Conservation (phyloP, 2,888 invertebrate genomes). For the Tribolium freemani region DNA sequence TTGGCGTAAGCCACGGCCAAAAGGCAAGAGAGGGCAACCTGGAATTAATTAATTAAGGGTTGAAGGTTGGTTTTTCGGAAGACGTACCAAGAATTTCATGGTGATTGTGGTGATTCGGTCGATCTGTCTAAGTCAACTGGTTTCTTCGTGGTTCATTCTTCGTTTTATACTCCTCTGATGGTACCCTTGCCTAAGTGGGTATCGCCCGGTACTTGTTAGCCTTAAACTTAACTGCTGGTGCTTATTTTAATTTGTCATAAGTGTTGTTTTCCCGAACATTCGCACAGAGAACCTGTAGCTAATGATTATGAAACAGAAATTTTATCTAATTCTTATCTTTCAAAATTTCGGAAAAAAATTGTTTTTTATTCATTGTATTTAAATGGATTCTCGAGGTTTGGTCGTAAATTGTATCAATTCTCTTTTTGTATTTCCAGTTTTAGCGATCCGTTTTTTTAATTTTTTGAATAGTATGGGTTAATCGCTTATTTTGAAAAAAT, state of each 20-base stretch:
- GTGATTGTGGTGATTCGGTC: slow-evolving; percentile 47
- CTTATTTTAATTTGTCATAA: slow-evolving; percentile 16
- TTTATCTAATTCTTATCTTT: background rate
- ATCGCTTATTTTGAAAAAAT: too few relatives aligned
- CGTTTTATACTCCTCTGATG: slow-evolving; percentile 25
- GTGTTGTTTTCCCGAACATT: slow-evolving; percentile 17
- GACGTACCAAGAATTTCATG: slow-evolving; percentile 63
- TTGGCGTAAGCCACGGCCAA: slow-evolving; percentile 61
- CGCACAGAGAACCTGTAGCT: background rate
- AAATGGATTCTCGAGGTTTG: background rate
- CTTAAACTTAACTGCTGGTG: slow-evolving; percentile 25
- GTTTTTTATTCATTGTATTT: background rate
- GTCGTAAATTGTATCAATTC: background rate
- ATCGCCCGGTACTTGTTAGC: slow-evolving; percentile 37
- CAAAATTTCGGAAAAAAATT: background rate
- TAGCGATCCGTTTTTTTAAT: background rate
- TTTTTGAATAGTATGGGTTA: too few relatives aligned
- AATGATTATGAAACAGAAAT: background rate
- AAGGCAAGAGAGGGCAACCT: slow-evolving; percentile 74
- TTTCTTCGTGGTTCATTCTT: slow-evolving; percentile 11
- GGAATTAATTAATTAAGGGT: slow-evolving; percentile 50
- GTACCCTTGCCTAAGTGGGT: slow-evolving; percentile 20
- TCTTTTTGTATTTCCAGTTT: background rate
- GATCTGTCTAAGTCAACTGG: slow-evolving; percentile 49
- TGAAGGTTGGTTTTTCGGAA: background rate